Conservation (phyloP, 1,140 invertebrate genomes). For the Drosophila nikananu region DNA sequence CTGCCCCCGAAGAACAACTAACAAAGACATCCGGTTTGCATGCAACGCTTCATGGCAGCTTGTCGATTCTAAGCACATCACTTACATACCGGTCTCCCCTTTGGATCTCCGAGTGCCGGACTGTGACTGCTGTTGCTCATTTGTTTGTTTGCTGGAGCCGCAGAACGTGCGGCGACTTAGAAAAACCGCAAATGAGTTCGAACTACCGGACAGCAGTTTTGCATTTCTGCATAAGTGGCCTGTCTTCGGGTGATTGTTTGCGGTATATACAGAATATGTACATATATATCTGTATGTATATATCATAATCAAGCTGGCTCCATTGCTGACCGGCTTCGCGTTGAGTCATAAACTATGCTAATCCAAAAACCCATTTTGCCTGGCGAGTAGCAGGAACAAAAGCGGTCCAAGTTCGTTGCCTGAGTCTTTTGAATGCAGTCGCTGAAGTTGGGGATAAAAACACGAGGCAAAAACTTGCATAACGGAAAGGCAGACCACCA, state of each 20-base stretch:
- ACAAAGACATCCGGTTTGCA: conserved; percentile 74
- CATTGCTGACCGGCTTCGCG: conserved; percentile 43
- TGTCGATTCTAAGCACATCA: conserved; percentile 78
- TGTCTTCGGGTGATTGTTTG: conserved; percentile 41
- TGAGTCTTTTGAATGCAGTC: conserved; percentile 67
- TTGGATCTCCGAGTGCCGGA: conserved; percentile 26
- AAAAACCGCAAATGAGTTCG: conserved; percentile 79
- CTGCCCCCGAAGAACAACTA: conserved; percentile 18
- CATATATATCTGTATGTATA: conserved; percentile 16
- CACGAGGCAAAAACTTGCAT: conserved; percentile 41
- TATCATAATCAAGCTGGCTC: conserved; percentile 70
- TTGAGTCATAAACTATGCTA: conserved; percentile 60
- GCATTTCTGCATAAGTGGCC: conserved; percentile 74
- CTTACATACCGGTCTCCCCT: conserved; percentile 40
- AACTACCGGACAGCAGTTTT: conserved; percentile 69
- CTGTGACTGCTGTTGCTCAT: conserved; percentile 23
- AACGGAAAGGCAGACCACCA: conserved; percentile 64
- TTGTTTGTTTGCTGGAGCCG: conserved; percentile 67
- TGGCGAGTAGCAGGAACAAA: conserved; percentile 22
- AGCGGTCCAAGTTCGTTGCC: conserved; percentile 65
- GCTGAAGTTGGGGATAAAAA: conserved; percentile 30
- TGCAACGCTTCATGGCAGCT: conserved; percentile 57
- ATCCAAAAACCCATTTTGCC: conserved; percentile 39
- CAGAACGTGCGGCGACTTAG: conserved; percentile 75
- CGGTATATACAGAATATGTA: conserved; percentile 28